A percentile compares a stretch with the other conserved stretches of the same genome.
Conservation (phyloP, 2,888 invertebrate species). For the Agriopis marginaria region DNA sequence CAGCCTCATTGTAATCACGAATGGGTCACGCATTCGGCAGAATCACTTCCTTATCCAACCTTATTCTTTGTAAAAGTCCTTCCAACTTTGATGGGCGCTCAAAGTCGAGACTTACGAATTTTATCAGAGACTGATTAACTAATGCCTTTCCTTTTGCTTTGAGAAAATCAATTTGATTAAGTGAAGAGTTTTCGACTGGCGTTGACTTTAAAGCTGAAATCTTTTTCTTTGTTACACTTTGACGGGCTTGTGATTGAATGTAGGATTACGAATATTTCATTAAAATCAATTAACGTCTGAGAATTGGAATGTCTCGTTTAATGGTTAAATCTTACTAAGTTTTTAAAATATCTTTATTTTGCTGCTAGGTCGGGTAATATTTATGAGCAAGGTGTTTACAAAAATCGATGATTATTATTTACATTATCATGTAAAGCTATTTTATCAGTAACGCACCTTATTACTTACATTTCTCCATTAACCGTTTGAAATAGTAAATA, state of each 20-base stretch:
- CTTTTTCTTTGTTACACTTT: constrained; percentile 31
- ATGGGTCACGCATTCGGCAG: constrained; percentile 39
- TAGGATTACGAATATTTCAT: constrained; percentile 32
- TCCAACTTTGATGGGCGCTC: constrained; percentile 41
- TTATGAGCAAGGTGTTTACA: too few species aligned
- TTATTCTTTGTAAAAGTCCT: constrained; percentile 38
- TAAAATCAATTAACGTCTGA: constrained; percentile 30
- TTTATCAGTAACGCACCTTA: too few species aligned
- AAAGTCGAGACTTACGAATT: constrained; percentile 39
- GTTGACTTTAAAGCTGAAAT: constrained; percentile 36
- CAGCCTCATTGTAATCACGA: constrained; percentile 36
- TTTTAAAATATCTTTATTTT: too few species aligned
- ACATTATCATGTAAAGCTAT: too few species aligned
- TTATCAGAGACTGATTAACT: constrained; percentile 45
- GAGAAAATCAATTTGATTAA: constrained; percentile 43
- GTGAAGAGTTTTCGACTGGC: constrained; percentile 42
- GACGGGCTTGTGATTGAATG: constrained; percentile 20
- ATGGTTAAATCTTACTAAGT: background rate
- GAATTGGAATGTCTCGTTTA: constrained; percentile 26
- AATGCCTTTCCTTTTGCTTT: constrained; percentile 41
- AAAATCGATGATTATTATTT: too few species aligned
- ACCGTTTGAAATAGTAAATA: too few species aligned
- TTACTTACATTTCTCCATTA: too few species aligned
- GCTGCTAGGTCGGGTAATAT: too few species aligned
- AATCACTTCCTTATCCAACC: constrained; percentile 40